Percentiles rank a stretch among this genome's conserved stretches.
Evolutionary conservation across 2,888 invertebrate species (phyloP).

Genomic region (Hymenopus coronatus): DNA sequence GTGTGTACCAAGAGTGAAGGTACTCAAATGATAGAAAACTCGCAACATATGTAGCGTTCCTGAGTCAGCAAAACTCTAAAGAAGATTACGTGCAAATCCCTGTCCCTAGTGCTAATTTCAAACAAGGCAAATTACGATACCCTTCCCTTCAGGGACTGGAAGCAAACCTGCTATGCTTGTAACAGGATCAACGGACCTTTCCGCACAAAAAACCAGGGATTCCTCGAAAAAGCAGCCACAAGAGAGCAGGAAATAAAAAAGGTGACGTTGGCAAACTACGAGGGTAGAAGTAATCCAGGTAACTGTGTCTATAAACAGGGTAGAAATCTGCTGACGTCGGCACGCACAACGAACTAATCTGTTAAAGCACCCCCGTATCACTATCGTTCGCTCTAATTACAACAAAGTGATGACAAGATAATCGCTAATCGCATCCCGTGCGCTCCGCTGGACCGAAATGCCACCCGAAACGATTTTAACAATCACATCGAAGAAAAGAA

Average conservation of each 20-base stretch:
- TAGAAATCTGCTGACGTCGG: neutral
- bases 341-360: neutral
- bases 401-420: slow-evolving; percentile 9
- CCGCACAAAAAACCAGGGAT: neutral
- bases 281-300: neutral
- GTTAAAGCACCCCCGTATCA: neutral
- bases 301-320: neutral
- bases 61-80: neutral
- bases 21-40: neutral
- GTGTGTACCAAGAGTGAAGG: neutral
- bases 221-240: neutral
- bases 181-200: neutral
- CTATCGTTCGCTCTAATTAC: slow-evolving; percentile 1
- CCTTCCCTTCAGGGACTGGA: neutral
- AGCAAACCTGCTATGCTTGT: neutral
- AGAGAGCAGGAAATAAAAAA: neutral
- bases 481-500: neutral
- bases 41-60: neutral
- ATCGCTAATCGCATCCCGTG: neutral
- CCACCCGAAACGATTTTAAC: neutral
- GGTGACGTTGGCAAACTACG: neutral
- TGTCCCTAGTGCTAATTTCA: neutral
- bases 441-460: slow-evolving; percentile 12
- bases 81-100: neutral
- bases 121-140: neutral